These are phyloP conservation scores for Corella eumyota DNA, from an alignment of 23 tunicate species.

Conservation along the genomic window DNA sequence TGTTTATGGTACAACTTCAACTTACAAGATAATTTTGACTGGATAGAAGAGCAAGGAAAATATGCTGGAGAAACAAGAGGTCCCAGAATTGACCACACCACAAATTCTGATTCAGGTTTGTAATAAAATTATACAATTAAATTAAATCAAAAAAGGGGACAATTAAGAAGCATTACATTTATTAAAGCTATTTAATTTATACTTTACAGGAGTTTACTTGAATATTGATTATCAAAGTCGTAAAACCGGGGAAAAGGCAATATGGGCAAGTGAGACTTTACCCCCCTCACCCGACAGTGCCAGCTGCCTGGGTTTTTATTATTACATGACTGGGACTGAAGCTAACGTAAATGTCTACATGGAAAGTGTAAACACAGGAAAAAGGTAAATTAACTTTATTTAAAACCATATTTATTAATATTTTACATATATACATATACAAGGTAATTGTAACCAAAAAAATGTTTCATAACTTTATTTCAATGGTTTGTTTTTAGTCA, in stretches of 20 bases:
- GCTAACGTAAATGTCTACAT: slow-evolving; percentile 18
- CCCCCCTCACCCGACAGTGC: slow-evolving; percentile 26
- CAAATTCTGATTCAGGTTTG: slow-evolving; percentile 33
- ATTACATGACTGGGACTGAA: slow-evolving; percentile 40
- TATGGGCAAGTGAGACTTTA: slow-evolving; percentile 45
- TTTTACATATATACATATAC: too few relatives aligned
- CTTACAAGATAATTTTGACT: slow-evolving; percentile 30
- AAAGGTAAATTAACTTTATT: slow-evolving; percentile 9
- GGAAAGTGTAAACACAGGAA: slow-evolving; percentile 34
- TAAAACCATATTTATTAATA: too few relatives aligned
- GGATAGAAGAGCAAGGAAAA: slow-evolving; percentile 57
- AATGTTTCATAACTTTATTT: too few relatives aligned
- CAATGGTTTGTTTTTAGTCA: too few relatives aligned
- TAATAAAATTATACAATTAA: too few relatives aligned
- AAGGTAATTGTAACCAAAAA: too few relatives aligned
- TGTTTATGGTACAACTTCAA: slow-evolving; percentile 59
- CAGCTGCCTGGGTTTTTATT: slow-evolving; percentile 24
- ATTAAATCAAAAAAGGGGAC: too few relatives aligned
- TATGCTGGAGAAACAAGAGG: slow-evolving; percentile 20
- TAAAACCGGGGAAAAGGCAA: slow-evolving; percentile 9
- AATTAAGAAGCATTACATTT: too few relatives aligned
- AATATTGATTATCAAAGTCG: slow-evolving; percentile 10
- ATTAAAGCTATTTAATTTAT: too few relatives aligned
- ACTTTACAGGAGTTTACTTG: slow-evolving; percentile 53
- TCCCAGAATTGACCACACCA: slow-evolving; percentile 42